These are phyloP conservation scores for Discoglossus pictus DNA, from an alignment of 2,797 vertebrate species.

Conservation along the genomic window DNA sequence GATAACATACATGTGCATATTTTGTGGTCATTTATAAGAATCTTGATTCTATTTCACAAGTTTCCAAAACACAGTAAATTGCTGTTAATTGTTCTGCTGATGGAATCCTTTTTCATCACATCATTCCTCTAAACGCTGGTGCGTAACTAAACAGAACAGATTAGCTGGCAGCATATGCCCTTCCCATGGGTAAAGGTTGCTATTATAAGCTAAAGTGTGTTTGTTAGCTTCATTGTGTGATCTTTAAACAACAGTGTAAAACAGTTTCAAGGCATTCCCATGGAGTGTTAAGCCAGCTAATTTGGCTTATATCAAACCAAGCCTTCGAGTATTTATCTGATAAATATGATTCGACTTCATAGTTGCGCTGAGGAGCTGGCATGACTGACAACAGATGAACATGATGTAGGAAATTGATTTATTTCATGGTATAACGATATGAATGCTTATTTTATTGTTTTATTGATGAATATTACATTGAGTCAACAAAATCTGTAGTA, in stretches of 20 bases:
- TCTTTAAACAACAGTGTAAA: not conserved
- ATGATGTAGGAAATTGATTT: too few relatives aligned
- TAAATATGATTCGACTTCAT: too few relatives aligned
- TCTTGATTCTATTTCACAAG: not conserved
- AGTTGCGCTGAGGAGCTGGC: too few relatives aligned
- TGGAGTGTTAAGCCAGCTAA: not conserved
- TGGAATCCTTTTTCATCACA: constrained; percentile 24
- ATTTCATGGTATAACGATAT: too few relatives aligned
- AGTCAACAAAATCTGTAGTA: too few relatives aligned
- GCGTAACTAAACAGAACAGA: constrained; percentile 34
- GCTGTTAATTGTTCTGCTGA: constrained; percentile 11
- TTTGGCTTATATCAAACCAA: too few relatives aligned
- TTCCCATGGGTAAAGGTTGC: constrained; percentile 29
- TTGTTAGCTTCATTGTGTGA: not conserved
- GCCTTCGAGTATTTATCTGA: not conserved
- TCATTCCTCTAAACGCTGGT: constrained; percentile 24
- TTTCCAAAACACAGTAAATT: constrained; percentile 22
- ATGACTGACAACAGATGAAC: too few relatives aligned
- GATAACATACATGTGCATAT: too few relatives aligned
- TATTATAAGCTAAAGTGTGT: constrained; percentile 14
- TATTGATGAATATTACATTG: too few relatives aligned
- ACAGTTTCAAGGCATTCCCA: constrained; percentile 17
- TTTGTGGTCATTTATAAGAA: too few relatives aligned
- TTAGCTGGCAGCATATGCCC: constrained; percentile 29
- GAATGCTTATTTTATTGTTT: too few relatives aligned